Conservation (phyloP, 2,888 invertebrate species). For the Drosophila paramelanica region DNA sequence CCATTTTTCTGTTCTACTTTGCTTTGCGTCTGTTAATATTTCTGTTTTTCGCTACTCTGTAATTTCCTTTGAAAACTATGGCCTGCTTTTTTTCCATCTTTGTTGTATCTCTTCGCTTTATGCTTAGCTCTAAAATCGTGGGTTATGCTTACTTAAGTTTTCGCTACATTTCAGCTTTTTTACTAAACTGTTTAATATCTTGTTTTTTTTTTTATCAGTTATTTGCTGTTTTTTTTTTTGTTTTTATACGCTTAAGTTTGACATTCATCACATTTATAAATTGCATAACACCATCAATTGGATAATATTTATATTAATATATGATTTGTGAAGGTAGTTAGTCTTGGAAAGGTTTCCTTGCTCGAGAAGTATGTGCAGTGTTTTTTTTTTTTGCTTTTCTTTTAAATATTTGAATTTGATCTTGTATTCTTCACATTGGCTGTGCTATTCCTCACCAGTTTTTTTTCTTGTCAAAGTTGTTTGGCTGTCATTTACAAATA, state of each 20-base stretch:
- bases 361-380: constrained; percentile 68
- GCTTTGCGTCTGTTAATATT: constrained; percentile 8
- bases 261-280: constrained; percentile 81
- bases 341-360: constrained; percentile 76
- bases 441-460: constrained; percentile 2
- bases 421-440: constrained; percentile 30
- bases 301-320: constrained; percentile 66
- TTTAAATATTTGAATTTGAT: constrained; percentile 17
- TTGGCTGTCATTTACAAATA: constrained; percentile 58
- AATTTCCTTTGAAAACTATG: constrained; percentile 68
- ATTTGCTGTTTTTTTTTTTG: constrained; percentile 35
- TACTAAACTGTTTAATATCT: constrained; percentile 39
- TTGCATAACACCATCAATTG: constrained; percentile 79
- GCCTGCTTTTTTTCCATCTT: constrained; percentile 27
- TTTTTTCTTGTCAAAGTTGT: constrained; percentile 24
- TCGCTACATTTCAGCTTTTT: constrained; percentile 72
- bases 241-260: constrained; percentile 75
- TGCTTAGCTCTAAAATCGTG: constrained; percentile 78
- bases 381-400: constrained; percentile 24
- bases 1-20: constrained; percentile 26
- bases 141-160: constrained; percentile 72
- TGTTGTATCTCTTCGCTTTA: constrained; percentile 36
- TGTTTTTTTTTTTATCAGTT: constrained; percentile 33
- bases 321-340: constrained; percentile 80
- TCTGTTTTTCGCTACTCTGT: constrained; percentile 39